These are phyloP conservation scores for Andrena camellia DNA, from an alignment of 2,888 invertebrate genomes.

Conservation along the genomic window DNA sequence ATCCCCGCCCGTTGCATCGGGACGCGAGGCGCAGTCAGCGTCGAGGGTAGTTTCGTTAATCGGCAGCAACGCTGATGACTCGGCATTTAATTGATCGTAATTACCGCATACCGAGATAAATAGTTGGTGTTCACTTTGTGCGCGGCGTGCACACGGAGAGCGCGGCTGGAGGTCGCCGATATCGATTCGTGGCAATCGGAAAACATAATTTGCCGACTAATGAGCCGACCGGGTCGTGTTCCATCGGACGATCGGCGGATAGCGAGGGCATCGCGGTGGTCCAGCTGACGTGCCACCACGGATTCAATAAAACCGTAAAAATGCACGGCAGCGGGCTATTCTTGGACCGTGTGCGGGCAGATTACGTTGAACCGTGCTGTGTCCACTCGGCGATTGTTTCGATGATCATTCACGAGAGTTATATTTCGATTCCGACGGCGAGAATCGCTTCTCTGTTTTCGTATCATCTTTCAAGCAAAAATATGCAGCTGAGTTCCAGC, in stretches of 20 bases:
- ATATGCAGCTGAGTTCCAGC: background rate
- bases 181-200: slow-evolving; percentile 69
- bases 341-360: background rate
- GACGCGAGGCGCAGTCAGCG: background rate
- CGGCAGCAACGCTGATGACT: slow-evolving; percentile 37
- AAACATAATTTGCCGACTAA: slow-evolving; percentile 69
- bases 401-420: background rate
- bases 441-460: background rate
- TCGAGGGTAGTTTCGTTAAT: slow-evolving; percentile 51
- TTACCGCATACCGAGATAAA: slow-evolving; percentile 70
- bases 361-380: slow-evolving; percentile 1
- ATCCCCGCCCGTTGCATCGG: background rate
- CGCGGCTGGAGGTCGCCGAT: slow-evolving; percentile 61
- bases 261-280: slow-evolving; percentile 40
- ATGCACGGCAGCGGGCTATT: slow-evolving; percentile 12
- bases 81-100: slow-evolving; percentile 71
- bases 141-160: slow-evolving; percentile 11
- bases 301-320: slow-evolving; percentile 44
- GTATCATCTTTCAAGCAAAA: background rate
- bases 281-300: slow-evolving; percentile 16
- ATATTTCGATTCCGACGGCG: background rate
- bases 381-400: slow-evolving; percentile 13
- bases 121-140: slow-evolving; percentile 48
- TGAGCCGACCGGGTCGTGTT: slow-evolving; percentile 62
- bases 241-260: slow-evolving; percentile 38